These are phyloP conservation scores for Petrocephalus microphthalmus DNA, from an alignment of 2,113 vertebrate species.

Conservation along the genomic window DNA sequence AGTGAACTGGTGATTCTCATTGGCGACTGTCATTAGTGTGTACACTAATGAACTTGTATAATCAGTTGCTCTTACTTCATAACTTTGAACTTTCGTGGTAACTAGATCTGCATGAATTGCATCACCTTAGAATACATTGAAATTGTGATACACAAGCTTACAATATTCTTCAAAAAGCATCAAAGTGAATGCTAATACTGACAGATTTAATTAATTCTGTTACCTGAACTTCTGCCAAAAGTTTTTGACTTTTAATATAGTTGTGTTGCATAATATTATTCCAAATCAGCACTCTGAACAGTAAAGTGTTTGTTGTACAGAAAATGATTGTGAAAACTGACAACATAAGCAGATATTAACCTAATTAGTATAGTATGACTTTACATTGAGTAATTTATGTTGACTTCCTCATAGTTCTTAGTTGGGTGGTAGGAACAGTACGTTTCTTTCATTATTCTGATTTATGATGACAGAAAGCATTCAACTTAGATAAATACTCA, in stretches of 20 bases:
- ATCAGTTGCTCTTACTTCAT: background rate
- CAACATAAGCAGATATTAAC: background rate
- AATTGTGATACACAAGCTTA: background rate
- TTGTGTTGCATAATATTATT: background rate
- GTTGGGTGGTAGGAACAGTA: background rate
- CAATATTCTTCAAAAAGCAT: constrained; percentile 5
- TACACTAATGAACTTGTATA: constrained; percentile 8
- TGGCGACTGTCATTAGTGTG: background rate
- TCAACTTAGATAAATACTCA: background rate
- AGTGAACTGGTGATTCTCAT: background rate
- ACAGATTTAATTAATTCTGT: background rate
- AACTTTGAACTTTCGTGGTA: background rate
- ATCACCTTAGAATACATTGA: background rate
- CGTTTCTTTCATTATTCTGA: background rate
- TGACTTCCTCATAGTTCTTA: background rate
- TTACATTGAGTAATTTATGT: background rate
- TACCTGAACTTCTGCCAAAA: background rate
- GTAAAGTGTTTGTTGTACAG: background rate
- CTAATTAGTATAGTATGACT: background rate
- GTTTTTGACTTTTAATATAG: background rate
- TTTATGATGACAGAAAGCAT: background rate
- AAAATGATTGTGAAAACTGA: background rate
- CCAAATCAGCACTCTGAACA: background rate
- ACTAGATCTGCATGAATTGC: background rate
- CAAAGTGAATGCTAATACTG: background rate